Evolutionary conservation across 2,888 invertebrate genomes (phyloP), one percentile per base, ranked within the genome.

Genomic region (Plutella xylostella): DNA sequence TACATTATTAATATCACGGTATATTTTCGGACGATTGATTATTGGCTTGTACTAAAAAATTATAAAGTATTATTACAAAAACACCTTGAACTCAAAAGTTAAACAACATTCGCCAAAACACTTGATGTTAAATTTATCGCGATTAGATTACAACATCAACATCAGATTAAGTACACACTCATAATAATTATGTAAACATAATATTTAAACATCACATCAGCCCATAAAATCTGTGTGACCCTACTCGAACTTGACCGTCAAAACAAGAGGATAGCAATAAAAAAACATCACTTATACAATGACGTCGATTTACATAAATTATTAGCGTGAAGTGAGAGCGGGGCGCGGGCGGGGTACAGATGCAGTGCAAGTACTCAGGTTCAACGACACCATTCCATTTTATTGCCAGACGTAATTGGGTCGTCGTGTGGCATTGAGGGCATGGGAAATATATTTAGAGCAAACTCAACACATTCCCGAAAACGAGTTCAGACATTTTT

Each of bases 261-360:
- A 79, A 79, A 72, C 65, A 68, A 72, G 43, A 47, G 15, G 72
- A 74, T 68, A 66, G 68, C 70, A 72, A 76, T 80, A 80, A 79
- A 48, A 78, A 74, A 35, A 66, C 74, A 72, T 78, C 75, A 73
- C 61, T 75, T 75, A 65, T 70, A 73, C 77, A 77, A 77, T 79
- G 80, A 75, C 68, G 73, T 67, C 67, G 70, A 80, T 80, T 80
- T 76, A 80, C 82, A 82, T 83, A 82, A 82, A 82, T 80, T 78
- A 80, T 80, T 68, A 77, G 71, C 75, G 76, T 61, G 73, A 22
- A 42, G 31, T 17, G 30, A n/a, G 31, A 19, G 31, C 18, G 22
- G 1, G 30, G 12, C 19, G 31, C 4, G 22, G 34, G 42, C 14
- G 42, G 33, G 39, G 22, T 1, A 21, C 38, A 17, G 28, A 14